Conservation (phyloP, 1,140 invertebrate species). For the Lepidotrigona ventralis region DNA sequence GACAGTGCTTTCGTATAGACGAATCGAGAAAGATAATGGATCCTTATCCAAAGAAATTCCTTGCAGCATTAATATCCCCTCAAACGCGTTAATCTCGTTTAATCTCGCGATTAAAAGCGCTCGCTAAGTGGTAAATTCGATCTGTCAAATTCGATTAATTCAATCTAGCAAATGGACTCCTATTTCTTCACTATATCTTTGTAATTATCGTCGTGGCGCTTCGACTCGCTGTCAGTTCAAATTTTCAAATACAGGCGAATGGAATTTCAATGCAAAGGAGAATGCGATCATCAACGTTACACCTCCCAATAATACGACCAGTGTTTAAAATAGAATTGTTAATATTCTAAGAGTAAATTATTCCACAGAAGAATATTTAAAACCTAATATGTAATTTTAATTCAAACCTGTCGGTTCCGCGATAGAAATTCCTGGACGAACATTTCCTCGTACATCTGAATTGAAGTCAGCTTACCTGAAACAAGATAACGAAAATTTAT, state of each 20-base stretch:
- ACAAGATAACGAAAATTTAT: background rate
- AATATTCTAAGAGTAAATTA: background rate
- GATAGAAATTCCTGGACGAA: background rate
- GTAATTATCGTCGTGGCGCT: too few relatives aligned
- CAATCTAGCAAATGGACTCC: background rate
- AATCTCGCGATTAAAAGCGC: background rate
- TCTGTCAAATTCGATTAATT: background rate
- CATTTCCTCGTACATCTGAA: background rate
- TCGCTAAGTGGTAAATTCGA: background rate
- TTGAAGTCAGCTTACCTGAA: background rate
- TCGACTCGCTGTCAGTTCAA: too few relatives aligned
- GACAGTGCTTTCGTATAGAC: background rate
- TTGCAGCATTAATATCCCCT: background rate
- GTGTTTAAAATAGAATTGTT: background rate
- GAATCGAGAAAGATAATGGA: background rate
- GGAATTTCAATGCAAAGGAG: too few relatives aligned
- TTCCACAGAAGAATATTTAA: too few relatives aligned
- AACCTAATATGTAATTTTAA: too few relatives aligned
- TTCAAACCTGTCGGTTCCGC: background rate
- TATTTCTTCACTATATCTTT: background rate
- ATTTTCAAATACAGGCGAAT: too few relatives aligned
- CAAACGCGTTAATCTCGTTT: background rate
- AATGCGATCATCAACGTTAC: too few relatives aligned
- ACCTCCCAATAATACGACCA: too few relatives aligned
- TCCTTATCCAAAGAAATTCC: background rate